Percentiles rank a stretch among this genome's conserved stretches.
These are phyloP conservation scores for Pristionchus pacificus DNA, from an alignment of 1,140 invertebrate genomes.

Conservation along the genomic window DNA sequence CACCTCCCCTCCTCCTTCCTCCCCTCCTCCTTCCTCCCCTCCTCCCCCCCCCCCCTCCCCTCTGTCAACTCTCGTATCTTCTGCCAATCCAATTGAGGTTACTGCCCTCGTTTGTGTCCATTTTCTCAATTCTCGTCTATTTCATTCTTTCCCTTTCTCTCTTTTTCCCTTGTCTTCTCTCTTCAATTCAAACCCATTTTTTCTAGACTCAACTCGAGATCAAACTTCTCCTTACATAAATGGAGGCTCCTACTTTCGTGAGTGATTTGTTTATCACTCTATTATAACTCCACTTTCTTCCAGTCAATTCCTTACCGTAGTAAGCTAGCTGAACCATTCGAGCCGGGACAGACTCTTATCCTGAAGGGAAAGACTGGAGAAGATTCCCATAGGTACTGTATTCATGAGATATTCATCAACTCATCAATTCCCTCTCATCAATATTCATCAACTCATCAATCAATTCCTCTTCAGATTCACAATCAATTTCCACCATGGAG, in stretches of 20 bases:
- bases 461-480: conserved; percentile 41
- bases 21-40: no score
- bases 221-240: background rate
- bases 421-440: no score
- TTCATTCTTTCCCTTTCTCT: background rate
- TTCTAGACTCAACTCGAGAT: background rate
- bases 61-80: no score
- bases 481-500: conserved; percentile 44
- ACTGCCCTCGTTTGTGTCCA: background rate
- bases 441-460: no score
- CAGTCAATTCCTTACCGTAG: conserved; percentile 54
- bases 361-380: conserved; percentile 55
- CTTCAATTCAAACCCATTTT: background rate
- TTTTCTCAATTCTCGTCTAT: background rate
- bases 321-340: conserved; percentile 50
- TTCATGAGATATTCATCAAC: conserved; percentile 5
- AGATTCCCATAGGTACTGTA: conserved; percentile 29
- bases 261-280: background rate
- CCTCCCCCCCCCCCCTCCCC: no score
- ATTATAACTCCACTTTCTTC: background rate
- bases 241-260: no score
- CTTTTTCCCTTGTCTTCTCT: background rate
- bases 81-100: background rate
- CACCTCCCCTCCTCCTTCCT: no score
- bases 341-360: conserved; percentile 55